These are phyloP conservation scores for Phoxinus dragarum DNA, from an alignment of 2,797 vertebrate genomes.

Conservation along the genomic window DNA sequence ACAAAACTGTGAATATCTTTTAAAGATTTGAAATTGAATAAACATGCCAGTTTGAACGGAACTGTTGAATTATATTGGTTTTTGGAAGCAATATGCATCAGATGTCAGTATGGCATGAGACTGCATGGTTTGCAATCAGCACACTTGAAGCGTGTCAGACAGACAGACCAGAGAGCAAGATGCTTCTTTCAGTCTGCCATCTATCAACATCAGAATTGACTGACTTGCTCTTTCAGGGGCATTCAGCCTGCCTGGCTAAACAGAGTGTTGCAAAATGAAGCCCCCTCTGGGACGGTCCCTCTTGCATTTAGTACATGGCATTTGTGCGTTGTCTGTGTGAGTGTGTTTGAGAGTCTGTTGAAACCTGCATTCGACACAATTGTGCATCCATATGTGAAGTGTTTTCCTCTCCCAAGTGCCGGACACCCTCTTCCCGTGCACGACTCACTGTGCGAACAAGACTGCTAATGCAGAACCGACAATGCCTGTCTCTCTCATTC, in stretches of 20 bases:
- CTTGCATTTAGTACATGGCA: slow-evolving; percentile 17
- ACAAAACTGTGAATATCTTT: neutral
- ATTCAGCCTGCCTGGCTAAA: slow-evolving; percentile 36
- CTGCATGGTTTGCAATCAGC: neutral
- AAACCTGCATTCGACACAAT: slow-evolving; percentile 31
- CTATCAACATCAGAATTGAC: slow-evolving; percentile 47
- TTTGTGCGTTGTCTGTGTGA: neutral
- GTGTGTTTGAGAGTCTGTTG: slow-evolving; percentile 26
- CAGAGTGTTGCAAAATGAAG: slow-evolving; percentile 46
- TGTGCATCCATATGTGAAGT: slow-evolving; percentile 37
- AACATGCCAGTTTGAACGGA: neutral
- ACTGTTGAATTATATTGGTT: neutral
- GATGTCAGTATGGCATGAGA: neutral
- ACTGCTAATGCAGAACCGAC: neutral
- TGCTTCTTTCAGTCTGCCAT: slow-evolving; percentile 33
- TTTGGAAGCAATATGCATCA: slow-evolving; percentile 4
- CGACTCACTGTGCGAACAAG: neutral
- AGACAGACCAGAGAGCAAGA: slow-evolving; percentile 25
- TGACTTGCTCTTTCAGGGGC: slow-evolving; percentile 46
- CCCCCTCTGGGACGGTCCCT: slow-evolving; percentile 34
- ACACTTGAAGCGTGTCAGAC: slow-evolving; percentile 9
- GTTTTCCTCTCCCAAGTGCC: neutral
- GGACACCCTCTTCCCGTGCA: neutral
- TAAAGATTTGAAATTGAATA: neutral
- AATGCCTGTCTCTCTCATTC: neutral